A percentile compares a stretch with the other conserved stretches of the same genome.
Conservation (phyloP, 1,140 invertebrate species). For the Drosophila parabipectinata region DNA sequence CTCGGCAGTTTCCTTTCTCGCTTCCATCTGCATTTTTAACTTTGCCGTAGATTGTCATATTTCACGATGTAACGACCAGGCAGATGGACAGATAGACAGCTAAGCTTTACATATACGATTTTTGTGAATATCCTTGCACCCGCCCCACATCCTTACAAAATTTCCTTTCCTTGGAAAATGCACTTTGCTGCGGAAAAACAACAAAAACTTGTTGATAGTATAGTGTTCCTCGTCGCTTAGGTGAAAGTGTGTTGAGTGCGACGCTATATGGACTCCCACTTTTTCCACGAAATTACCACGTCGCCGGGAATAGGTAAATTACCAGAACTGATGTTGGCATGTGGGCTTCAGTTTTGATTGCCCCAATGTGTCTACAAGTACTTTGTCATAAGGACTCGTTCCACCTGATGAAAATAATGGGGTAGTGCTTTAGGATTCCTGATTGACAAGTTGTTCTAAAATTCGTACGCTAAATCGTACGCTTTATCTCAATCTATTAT, state of each 20-base stretch:
- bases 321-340: constrained; percentile 7
- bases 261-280: constrained; percentile 31
- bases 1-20: constrained; percentile 13
- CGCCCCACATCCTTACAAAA: constrained; percentile 32
- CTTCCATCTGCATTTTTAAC: constrained; percentile 36
- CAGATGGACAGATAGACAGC: constrained; percentile 61
- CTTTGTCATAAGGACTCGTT: neutral
- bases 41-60: constrained; percentile 69
- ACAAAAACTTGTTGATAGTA: constrained; percentile 69
- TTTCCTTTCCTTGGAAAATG: constrained; percentile 49
- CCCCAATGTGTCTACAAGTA: neutral
- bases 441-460: no score
- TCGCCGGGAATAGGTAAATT: constrained; percentile 18
- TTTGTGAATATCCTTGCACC: constrained; percentile 7
- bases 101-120: neutral
- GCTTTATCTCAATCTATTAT: no score
- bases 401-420: neutral
- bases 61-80: constrained; percentile 66
- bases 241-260: constrained; percentile 48
- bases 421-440: neutral
- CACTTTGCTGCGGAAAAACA: constrained; percentile 47
- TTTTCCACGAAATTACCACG: constrained; percentile 15
- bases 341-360: constrained; percentile 16
- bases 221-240: neutral
- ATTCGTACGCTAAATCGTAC: no score